A percentile compares a stretch with the other conserved stretches of the same genome.
These are phyloP conservation scores for Herminia tarsipennalis DNA, from an alignment of 2,888 invertebrate species.

Conservation along the genomic window DNA sequence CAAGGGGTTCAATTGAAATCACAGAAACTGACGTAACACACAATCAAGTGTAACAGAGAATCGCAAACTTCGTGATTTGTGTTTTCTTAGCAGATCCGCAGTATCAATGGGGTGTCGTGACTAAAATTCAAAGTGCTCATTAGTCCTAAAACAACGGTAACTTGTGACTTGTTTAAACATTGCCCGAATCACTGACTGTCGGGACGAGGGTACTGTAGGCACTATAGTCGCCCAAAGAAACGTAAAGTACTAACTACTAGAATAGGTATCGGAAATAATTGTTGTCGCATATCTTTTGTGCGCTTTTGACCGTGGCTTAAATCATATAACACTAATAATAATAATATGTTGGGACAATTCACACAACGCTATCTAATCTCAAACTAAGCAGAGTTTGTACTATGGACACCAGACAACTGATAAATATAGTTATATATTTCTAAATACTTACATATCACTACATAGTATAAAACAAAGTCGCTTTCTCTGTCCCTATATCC, in stretches of 20 bases:
- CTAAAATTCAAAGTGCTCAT: slow-evolving; percentile 67
- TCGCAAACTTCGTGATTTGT: slow-evolving; percentile 37
- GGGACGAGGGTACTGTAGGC: slow-evolving; percentile 27
- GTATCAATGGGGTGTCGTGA: slow-evolving; percentile 54
- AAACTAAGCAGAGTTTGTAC: no score
- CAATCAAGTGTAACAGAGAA: slow-evolving; percentile 29
- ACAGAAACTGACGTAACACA: slow-evolving; percentile 23
- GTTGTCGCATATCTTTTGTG: neutral
- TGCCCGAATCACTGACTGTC: slow-evolving; percentile 52
- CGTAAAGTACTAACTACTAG: neutral
- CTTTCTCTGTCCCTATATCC: no score
- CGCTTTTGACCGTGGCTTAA: neutral
- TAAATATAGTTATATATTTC: no score
- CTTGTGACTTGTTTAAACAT: slow-evolving; percentile 66
- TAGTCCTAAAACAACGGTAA: slow-evolving; percentile 76
- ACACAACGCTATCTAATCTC: no score
- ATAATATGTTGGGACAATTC: no score
- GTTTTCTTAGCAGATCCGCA: slow-evolving; percentile 33
- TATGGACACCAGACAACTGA: no score
- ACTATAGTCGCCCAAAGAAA: neutral
- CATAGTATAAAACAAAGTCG: no score
- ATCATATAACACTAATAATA: no score
- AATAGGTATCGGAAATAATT: neutral
- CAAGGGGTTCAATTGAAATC: slow-evolving; percentile 13
- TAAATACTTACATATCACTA: no score